These are phyloP conservation scores for Archilochus colubris DNA, from an alignment of 2,113 vertebrate genomes.

Conservation along the genomic window DNA sequence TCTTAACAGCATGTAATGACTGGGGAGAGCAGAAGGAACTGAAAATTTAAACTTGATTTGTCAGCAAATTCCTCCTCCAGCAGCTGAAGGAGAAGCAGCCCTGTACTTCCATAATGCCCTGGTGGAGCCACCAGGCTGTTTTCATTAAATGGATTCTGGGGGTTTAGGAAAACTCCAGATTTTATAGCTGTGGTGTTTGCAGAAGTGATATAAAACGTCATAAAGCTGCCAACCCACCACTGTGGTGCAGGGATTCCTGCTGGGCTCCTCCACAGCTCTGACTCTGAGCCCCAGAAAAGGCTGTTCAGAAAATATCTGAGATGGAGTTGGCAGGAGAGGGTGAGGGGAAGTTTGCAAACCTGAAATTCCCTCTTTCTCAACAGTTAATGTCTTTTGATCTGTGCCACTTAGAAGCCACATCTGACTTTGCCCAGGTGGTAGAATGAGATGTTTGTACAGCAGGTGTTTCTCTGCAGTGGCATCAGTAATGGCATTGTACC, in stretches of 20 bases:
- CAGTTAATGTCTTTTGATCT: accelerated
- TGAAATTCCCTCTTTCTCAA: neutral
- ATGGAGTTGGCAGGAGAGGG: neutral
- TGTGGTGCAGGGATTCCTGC: neutral
- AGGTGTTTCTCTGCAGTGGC: neutral
- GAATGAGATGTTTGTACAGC: neutral
- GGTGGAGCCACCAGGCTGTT: conserved; percentile 53
- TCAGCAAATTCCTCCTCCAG: conserved; percentile 55
- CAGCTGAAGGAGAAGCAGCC: conserved; percentile 26
- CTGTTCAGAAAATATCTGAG: neutral
- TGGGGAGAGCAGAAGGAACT: conserved; percentile 22
- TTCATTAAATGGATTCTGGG: conserved; percentile 77
- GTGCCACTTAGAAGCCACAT: neutral
- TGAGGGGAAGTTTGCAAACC: neutral
- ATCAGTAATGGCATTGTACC: neutral
- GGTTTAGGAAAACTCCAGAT: conserved; percentile 75
- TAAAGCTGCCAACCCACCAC: conserved; percentile 70
- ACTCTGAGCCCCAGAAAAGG: neutral
- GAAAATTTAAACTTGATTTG: conserved; percentile 46
- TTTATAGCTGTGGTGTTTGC: conserved; percentile 73
- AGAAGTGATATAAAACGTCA: conserved; percentile 75
- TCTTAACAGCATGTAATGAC: conserved; percentile 37
- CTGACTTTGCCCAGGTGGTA: neutral
- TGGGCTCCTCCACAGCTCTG: conserved; percentile 21
- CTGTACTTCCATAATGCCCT: conserved; percentile 57